These are phyloP conservation scores for Ceriagrion tenellum DNA, from an alignment of 2,888 invertebrate genomes.

Conservation along the genomic window DNA sequence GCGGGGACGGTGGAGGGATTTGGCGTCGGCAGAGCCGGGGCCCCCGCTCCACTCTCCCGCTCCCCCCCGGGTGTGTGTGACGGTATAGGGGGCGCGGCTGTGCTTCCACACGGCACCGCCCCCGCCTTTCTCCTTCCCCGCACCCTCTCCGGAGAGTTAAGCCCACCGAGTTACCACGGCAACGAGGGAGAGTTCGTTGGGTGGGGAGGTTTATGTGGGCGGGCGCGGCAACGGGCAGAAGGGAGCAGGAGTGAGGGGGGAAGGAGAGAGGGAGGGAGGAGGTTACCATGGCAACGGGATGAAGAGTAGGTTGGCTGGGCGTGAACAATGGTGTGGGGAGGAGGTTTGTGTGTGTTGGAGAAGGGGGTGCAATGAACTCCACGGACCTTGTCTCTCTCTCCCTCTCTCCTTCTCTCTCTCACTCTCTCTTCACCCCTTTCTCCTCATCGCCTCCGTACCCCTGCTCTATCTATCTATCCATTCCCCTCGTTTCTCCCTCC, in stretches of 20 bases:
- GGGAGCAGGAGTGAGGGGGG: not conserved
- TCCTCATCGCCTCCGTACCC: not conserved
- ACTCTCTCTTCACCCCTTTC: not conserved
- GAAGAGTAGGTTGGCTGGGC: slow-evolving; percentile 68
- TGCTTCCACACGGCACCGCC: not conserved
- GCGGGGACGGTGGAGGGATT: not conserved
- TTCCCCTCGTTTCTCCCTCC: not conserved
- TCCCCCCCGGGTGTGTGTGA: not conserved
- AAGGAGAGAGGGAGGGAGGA: not conserved
- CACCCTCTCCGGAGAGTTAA: not conserved
- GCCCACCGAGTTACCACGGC: slow-evolving; percentile 8
- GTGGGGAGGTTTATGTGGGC: not conserved
- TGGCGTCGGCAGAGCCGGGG: not conserved
- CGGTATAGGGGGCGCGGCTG: not conserved
- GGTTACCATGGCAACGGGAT: slow-evolving; percentile 61
- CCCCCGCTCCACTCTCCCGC: not conserved
- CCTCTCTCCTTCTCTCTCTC: not conserved
- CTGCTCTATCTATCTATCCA: not conserved
- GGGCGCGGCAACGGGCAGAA: slow-evolving; percentile 33
- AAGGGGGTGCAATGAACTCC: slow-evolving; percentile 52
- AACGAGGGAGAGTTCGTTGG: not conserved
- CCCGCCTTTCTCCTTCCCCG: not conserved
- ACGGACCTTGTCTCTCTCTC: not conserved
- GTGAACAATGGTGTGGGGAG: slow-evolving; percentile 64
- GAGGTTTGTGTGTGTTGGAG: not conserved